Percentiles rank a stretch among this genome's conserved stretches.
Conservation (phyloP, 2,888 invertebrate genomes). For the Rotaria socialis region DNA sequence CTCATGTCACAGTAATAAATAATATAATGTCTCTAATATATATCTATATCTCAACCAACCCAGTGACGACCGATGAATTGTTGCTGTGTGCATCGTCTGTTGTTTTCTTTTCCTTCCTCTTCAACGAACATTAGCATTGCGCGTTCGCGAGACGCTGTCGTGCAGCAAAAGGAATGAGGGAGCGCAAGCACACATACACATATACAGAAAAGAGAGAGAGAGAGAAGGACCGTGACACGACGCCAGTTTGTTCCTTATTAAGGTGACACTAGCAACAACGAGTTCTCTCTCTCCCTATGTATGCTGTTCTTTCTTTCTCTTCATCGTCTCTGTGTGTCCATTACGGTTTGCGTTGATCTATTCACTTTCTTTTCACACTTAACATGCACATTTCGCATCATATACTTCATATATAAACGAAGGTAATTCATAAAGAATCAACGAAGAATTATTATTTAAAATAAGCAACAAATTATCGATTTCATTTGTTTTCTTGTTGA, state of each 20-base stretch:
- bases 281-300: not conserved
- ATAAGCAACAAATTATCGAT: slow-evolving; percentile 17
- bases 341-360: slow-evolving; percentile 7
- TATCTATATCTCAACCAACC: slow-evolving; percentile 17
- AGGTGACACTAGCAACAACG: slow-evolving; percentile 26
- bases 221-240: slow-evolving; percentile 32
- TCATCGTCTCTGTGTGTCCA: not conserved
- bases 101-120: slow-evolving; percentile 32
- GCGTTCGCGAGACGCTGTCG: not conserved
- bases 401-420: not conserved
- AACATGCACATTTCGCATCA: slow-evolving; percentile 26
- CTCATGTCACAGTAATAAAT: slow-evolving; percentile 26
- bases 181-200: not conserved
- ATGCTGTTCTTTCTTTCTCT: slow-evolving; percentile 25
- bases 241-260: slow-evolving; percentile 18
- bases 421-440: slow-evolving; percentile 26
- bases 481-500: slow-evolving; percentile 22
- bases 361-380: slow-evolving; percentile 26
- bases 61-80: slow-evolving; percentile 8
- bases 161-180: not conserved
- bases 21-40: slow-evolving; percentile 9
- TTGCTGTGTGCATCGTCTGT: slow-evolving; percentile 7
- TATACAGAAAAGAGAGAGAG: not conserved
- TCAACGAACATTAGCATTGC: not conserved
- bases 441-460: not conserved